phyloP scores from a whole-genome alignment of 2,888 invertebrate genomes.

The Apocheima hispidaria region DNA sequence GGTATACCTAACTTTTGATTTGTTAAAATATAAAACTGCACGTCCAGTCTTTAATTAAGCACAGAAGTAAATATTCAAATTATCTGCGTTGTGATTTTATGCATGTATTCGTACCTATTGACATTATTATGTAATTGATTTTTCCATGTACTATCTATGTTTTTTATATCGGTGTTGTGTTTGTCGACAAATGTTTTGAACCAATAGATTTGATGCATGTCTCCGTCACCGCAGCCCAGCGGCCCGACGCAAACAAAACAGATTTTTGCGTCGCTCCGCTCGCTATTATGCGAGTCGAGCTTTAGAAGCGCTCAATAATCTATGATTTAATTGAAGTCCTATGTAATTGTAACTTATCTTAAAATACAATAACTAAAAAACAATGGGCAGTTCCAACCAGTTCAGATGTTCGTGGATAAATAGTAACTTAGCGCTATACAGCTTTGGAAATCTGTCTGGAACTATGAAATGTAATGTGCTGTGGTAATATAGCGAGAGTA shows the following conservation, averaged over 20 bases:
- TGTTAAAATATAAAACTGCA: conserved; percentile 2
- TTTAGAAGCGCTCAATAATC: no score
- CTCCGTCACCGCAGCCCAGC: no score
- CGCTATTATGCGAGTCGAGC: no score
- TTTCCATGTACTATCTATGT: conserved; percentile 63
- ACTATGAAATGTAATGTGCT: conserved; percentile 15
- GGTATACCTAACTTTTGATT: not conserved
- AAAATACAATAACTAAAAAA: no score
- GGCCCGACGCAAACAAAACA: no score
- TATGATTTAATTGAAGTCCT: no score
- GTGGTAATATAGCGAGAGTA: conserved; percentile 33
- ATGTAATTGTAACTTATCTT: no score
- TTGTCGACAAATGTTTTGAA: conserved; percentile 8
- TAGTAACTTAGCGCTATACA: not conserved
- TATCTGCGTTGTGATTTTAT: conserved; percentile 26
- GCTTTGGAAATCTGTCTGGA: conserved; percentile 9
- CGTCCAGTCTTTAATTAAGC: conserved; percentile 20
- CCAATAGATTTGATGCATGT: no score
- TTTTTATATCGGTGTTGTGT: conserved; percentile 31
- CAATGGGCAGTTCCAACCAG: not conserved
- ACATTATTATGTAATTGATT: conserved; percentile 60
- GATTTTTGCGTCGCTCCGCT: no score
- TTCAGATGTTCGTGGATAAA: not conserved
- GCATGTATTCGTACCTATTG: conserved; percentile 29
- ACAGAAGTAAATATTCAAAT: conserved; percentile 1